phyloP scores from a whole-genome alignment of 2,797 vertebrate species.

The Synaphobranchus kaupii region DNA sequence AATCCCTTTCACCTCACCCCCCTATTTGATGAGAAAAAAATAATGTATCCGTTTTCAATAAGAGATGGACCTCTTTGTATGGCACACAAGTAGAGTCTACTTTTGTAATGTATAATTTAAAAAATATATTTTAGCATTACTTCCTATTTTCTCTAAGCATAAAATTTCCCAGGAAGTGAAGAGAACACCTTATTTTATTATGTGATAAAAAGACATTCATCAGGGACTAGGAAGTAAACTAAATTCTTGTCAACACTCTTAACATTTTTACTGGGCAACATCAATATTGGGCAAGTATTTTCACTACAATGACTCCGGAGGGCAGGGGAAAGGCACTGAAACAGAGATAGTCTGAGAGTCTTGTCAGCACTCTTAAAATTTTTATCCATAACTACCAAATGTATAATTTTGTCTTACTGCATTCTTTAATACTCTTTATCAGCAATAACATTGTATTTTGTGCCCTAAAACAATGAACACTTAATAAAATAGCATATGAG shows the following conservation, averaged over 20 bases:
- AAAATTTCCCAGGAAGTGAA: slow-evolving; percentile 49
- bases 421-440: slow-evolving; percentile 95
- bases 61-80: not conserved
- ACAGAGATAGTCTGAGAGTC: too few species aligned
- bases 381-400: slow-evolving; percentile 69
- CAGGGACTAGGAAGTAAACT: slow-evolving; percentile 71
- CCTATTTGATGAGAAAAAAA: not conserved
- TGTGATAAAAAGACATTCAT: slow-evolving; percentile 64
- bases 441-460: slow-evolving; percentile 85
- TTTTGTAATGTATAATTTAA: too few species aligned
- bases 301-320: too few species aligned
- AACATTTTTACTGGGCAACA: slow-evolving; percentile 60
- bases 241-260: slow-evolving; percentile 66
- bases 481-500: slow-evolving; percentile 81
- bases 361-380: too few species aligned
- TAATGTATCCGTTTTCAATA: not conserved
- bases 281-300: too few species aligned
- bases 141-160: slow-evolving; percentile 45
- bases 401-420: slow-evolving; percentile 89
- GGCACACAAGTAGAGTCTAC: not conserved
- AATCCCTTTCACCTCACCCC: slow-evolving; percentile 33
- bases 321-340: too few species aligned
- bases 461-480: slow-evolving; percentile 71
- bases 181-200: slow-evolving; percentile 51
- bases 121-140: not conserved